Evolutionary conservation across 2,113 vertebrate genomes (phyloP).

Genomic region (Hippocampus mohnikei): DNA sequence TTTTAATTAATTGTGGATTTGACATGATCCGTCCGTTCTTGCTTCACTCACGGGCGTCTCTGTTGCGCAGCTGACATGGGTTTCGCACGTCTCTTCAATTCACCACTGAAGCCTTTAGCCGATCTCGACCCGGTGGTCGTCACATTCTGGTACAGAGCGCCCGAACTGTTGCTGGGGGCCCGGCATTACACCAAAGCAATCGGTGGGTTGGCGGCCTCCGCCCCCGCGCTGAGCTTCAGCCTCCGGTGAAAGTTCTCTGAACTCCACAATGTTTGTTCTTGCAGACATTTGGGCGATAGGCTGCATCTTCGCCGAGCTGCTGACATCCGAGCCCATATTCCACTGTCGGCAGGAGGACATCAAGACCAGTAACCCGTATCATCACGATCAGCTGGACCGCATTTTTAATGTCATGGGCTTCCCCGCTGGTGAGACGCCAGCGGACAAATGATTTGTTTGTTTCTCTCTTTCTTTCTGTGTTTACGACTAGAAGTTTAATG

Average conservation of each 20-base stretch:
- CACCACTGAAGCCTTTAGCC: conserved; percentile 99
- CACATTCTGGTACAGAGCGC: conserved; percentile 99
- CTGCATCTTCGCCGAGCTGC: conserved; percentile 99
- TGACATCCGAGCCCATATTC: conserved; percentile 99
- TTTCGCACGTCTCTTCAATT: conserved; percentile 99
- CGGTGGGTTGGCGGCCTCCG: conserved; percentile 68
- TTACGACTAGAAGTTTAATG: too few relatives aligned
- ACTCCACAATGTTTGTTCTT: neutral
- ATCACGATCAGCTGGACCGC: conserved; percentile 99
- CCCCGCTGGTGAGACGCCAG: conserved; percentile 84
- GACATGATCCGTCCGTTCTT: neutral
- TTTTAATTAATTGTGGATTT: too few relatives aligned
- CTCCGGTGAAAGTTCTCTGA: neutral
- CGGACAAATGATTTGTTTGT: neutral
- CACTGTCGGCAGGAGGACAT: conserved; percentile 99
- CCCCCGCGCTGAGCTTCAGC: neutral
- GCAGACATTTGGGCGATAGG: conserved; percentile 99
- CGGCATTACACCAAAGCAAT: conserved; percentile 99
- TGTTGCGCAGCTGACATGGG: conserved; percentile 91
- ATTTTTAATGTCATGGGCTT: conserved; percentile 99
- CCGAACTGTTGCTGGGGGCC: conserved; percentile 95
- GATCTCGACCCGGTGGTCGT: conserved; percentile 99
- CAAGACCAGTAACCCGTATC: conserved; percentile 99
- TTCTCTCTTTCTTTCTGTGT: neutral
- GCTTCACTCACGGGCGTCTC: neutral